phyloP scores from a whole-genome alignment of 1,140 invertebrate genomes.

The Dendrolimus punctatus region DNA sequence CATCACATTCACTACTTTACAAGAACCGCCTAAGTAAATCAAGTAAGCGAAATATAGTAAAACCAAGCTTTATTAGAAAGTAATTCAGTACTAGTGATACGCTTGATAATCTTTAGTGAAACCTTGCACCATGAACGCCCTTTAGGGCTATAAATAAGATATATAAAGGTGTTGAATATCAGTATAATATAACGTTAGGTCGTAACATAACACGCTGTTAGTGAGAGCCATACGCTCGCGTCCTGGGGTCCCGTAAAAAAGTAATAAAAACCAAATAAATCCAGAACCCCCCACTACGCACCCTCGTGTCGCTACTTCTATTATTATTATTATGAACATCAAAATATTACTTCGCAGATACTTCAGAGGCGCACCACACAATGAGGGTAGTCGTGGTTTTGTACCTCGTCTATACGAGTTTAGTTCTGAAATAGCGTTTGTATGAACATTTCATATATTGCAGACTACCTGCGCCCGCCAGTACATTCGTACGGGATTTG shows the following conservation, averaged over 20 bases:
- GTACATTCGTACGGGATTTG: too few relatives aligned
- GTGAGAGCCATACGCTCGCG: slow-evolving; percentile 24
- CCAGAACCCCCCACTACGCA: slow-evolving; percentile 25
- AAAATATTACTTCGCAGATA: slow-evolving; percentile 35
- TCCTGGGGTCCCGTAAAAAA: slow-evolving; percentile 52
- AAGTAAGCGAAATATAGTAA: too few relatives aligned
- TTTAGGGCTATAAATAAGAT: slow-evolving; percentile 12
- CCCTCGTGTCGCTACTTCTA: slow-evolving; percentile 35
- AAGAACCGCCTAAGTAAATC: too few relatives aligned
- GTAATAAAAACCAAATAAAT: slow-evolving; percentile 67
- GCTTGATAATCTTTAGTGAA: too few relatives aligned
- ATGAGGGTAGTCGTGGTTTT: too few relatives aligned
- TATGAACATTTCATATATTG: too few relatives aligned
- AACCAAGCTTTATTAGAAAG: too few relatives aligned
- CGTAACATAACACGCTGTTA: slow-evolving; percentile 38
- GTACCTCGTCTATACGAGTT: too few relatives aligned
- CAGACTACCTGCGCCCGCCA: too few relatives aligned
- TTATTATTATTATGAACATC: slow-evolving; percentile 58
- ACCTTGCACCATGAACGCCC: neutral
- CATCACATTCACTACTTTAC: too few relatives aligned
- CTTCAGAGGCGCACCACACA: neutral
- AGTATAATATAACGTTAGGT: slow-evolving; percentile 23
- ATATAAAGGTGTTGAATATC: slow-evolving; percentile 14
- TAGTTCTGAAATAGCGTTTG: neutral
- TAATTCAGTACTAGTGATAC: too few relatives aligned